Evolutionary conservation across 2,888 invertebrate genomes (phyloP).

Genomic region (Baronia brevicornis): DNA sequence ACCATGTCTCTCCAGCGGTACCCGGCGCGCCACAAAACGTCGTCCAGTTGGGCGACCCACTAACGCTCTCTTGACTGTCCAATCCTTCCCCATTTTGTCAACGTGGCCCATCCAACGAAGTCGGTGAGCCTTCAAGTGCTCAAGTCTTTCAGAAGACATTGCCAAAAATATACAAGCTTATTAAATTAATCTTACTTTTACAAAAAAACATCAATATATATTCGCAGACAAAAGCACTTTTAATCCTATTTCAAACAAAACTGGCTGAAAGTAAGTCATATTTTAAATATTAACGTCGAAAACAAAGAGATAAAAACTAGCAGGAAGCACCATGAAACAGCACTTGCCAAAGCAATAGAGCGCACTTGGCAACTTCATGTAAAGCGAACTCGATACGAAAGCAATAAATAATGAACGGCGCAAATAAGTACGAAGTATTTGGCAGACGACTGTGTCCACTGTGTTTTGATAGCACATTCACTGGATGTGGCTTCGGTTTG

Average conservation of each 20-base stretch:
- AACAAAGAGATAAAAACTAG: slow-evolving; percentile 38
- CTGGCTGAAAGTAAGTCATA: slow-evolving; percentile 6
- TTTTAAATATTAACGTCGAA: slow-evolving; percentile 31
- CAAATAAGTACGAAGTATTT: slow-evolving; percentile 71
- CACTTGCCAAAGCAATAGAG: slow-evolving; percentile 45
- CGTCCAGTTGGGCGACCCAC: too few relatives aligned
- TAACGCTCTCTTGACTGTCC: too few relatives aligned
- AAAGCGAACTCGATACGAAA: slow-evolving; percentile 54
- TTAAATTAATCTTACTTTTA: too few relatives aligned
- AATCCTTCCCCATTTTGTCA: too few relatives aligned
- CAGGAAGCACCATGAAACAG: slow-evolving; percentile 32
- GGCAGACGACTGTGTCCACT: slow-evolving; percentile 57
- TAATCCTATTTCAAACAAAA: slow-evolving; percentile 10
- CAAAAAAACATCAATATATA: neutral
- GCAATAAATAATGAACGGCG: slow-evolving; percentile 59
- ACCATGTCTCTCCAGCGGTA: too few relatives aligned
- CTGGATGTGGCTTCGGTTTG: slow-evolving; percentile 40
- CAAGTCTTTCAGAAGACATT: too few relatives aligned
- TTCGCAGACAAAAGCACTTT: neutral
- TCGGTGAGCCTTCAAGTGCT: too few relatives aligned
- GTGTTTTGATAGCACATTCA: slow-evolving; percentile 21
- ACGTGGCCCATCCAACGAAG: too few relatives aligned
- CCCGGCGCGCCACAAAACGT: too few relatives aligned
- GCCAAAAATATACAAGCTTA: too few relatives aligned
- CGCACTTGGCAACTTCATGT: slow-evolving; percentile 41